Percentiles rank a stretch among this genome's conserved stretches.
Conservation (phyloP, 2,113 vertebrate genomes). For the Climacteris rufus region DNA sequence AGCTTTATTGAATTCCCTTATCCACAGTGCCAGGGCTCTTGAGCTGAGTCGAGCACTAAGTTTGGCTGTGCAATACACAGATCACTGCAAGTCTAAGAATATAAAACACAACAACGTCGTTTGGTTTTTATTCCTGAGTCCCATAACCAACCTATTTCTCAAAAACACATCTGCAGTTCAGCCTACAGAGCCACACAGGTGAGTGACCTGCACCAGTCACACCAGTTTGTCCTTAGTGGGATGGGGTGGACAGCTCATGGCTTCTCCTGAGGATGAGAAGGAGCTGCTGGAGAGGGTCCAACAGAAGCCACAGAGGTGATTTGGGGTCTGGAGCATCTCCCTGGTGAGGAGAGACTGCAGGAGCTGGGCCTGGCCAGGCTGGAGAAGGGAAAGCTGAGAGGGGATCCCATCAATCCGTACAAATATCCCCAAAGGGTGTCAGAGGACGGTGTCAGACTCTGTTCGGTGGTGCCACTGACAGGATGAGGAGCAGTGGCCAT, state of each 20-base stretch:
- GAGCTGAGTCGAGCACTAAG: accelerated
- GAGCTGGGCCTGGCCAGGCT: not conserved
- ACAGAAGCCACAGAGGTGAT: accelerated
- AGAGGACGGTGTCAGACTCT: not conserved
- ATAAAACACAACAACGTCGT: accelerated
- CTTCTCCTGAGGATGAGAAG: not conserved
- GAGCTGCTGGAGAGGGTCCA: not conserved
- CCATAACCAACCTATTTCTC: not conserved
- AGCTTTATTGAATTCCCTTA: accelerated
- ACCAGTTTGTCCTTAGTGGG: not conserved
- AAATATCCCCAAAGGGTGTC: not conserved
- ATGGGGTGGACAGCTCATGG: not conserved
- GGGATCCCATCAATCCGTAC: not conserved
- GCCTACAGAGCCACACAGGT: accelerated
- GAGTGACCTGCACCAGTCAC: not conserved
- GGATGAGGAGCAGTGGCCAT: not conserved
- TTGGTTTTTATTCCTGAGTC: too few species aligned
- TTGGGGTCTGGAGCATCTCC: not conserved
- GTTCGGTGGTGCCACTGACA: not conserved
- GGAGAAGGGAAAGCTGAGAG: not conserved
- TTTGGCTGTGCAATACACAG: accelerated
- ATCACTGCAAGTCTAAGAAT: accelerated
- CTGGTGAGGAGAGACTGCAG: accelerated
- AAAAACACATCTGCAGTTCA: accelerated
- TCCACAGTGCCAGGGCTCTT: accelerated